Evolutionary conservation across 2,888 invertebrate species (phyloP), one percentile per base, ranked within the genome.

Genomic region (Pyrrhosoma nymphula): DNA sequence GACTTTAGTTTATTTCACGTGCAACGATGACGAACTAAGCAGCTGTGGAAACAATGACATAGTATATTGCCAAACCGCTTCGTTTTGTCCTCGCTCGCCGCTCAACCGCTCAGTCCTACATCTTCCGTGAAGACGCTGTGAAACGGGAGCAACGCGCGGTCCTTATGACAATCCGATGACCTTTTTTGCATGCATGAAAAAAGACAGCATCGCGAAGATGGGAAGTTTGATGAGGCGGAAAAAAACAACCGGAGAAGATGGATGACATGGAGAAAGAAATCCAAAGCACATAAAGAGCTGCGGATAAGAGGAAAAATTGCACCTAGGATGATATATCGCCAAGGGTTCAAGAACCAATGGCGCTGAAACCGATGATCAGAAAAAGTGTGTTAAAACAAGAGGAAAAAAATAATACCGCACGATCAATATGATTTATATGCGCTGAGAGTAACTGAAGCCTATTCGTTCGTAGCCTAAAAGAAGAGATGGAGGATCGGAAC

Each of bases 231-330:
- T 14, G 82, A 82, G 35, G 26, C 16, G 69, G 82, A 82, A 82
- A 82, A 69, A 82, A 82, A 82, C 82, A 35, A 82, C 10, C 35
- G 82, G 14, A 35, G 82, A 82, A 82, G 82, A 82, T 82, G 82
- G 82, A 82, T 82, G 35, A 35, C 35, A 16, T 14, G 35, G 82
- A 82, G 82, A 82, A 69, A 82, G 82, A 35, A 82, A 35, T 82
- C 82, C 35, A 35, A 82, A 16, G 35, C 82, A 82, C 82, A 82
- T 82, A 35, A 82, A 82, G 82, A 82, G 35, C 16, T n/a, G 82
- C 35, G 82, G 14, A 35, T 82, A 82, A 35, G 82, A 35, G 82
- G 16, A 35, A 82, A 35, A 82, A 82, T 35, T 82, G 82, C 35
- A 1, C 82, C 14, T 23, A 16, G 82, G n/a, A 35, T 82, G 82